Base-by-base conservation (phyloP, 2,888 invertebrate genomes). In the Apotomis betuletana region DNA sequence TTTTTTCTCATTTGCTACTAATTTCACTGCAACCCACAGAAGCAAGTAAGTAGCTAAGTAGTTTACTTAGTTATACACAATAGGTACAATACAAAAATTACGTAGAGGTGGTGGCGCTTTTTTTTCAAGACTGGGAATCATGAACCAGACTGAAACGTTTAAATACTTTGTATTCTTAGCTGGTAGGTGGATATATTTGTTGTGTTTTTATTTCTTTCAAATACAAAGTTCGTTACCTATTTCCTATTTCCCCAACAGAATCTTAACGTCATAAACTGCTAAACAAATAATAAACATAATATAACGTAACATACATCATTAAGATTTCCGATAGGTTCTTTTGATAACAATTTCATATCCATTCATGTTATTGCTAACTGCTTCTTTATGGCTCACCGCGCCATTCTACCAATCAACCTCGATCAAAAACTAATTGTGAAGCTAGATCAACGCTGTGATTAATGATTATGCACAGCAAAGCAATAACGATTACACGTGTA, bases 401-500 rank as follows among this genome's bases (percentile, higher is more conserved):
- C 36, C n/a, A 15, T 57, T 10, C 3, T 10, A 57, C 5, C 57
- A 27, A 5, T 57, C 57, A 6, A 41, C 41, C 41, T 57, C 12
- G 12, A 38, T 38, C 38, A 6, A 58, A 38, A 58, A 58, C 58
- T n/a, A 58, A 58, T 12, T 38, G 27, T 38, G n/a, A 38, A 58
- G 13, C 54, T 15, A 61, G 60, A 44, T 46, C 61, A 55, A 38
- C n/a, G 52, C n/a, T 57, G 9, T 58, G 58, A 58, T 58, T 67
- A 58, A 4, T 67, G 58, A 58, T 58, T 67, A 58, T 67, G 41
- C 27, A 57, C n/a, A 65, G 54, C 54, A 55, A 57, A 69, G 15
- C 27, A 57, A 57, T 63, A 51, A 69, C 76, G 82, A 90, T 87
- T 87, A 90, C 87, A 86, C 81, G 82, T 89, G 87, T 90, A 80